These are phyloP conservation scores for Lithodes maja DNA, from an alignment of 2,888 invertebrate species.

Conservation along the genomic window DNA sequence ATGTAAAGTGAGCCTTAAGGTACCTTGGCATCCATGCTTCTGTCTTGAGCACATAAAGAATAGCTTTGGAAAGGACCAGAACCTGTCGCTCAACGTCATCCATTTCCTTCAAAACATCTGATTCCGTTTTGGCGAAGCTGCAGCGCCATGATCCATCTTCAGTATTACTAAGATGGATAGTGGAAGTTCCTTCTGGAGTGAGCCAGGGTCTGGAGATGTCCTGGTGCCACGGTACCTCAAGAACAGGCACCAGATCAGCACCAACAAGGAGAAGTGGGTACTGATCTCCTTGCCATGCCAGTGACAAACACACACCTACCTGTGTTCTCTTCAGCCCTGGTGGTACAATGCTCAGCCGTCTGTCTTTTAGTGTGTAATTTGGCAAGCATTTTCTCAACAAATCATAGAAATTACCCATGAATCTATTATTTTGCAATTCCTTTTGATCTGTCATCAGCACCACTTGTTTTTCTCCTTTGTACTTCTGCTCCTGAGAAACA, in stretches of 20 bases:
- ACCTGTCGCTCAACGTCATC: conserved; percentile 18
- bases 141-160: conserved; percentile 35
- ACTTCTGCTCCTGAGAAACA: not conserved
- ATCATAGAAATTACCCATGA: conserved; percentile 20
- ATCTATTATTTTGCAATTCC: conserved; percentile 3
- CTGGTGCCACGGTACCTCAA: conserved; percentile 29
- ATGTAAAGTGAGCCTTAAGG: conserved; percentile 31
- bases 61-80: conserved; percentile 16
- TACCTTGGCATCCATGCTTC: conserved; percentile 45
- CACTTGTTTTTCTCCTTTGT: not conserved
- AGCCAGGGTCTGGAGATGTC: not conserved
- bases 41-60: conserved; percentile 38
- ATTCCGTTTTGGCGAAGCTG: conserved; percentile 32
- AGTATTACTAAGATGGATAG: conserved; percentile 28
- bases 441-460: conserved; percentile 16
- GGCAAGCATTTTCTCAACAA: not conserved
- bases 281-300: conserved; percentile 46
- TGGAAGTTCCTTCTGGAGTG: not conserved
- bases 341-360: conserved; percentile 37
- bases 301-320: conserved; percentile 27
- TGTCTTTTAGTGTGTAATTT: conserved; percentile 3
- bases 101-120: conserved; percentile 12
- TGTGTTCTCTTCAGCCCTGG: conserved; percentile 46
- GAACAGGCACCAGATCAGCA: conserved; percentile 50
- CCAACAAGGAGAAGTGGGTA: conserved; percentile 48